phyloP scores from a whole-genome alignment of 2,888 invertebrate genomes.

The Ectemnius cavifrons region DNA sequence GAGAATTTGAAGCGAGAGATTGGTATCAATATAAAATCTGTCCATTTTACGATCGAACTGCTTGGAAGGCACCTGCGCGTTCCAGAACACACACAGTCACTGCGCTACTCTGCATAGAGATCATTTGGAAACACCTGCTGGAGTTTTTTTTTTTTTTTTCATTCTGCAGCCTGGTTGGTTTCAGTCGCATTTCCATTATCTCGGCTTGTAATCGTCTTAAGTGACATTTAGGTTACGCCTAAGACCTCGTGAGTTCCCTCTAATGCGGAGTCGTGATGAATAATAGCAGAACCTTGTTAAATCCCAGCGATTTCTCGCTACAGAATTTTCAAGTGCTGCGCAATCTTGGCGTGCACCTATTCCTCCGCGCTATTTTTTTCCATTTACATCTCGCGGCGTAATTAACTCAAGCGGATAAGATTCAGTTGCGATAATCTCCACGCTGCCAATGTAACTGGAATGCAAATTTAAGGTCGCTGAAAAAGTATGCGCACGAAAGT shows the following conservation, averaged over 20 bases:
- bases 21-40: constrained; percentile 42
- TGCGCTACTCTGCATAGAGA: constrained; percentile 20
- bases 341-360: background rate
- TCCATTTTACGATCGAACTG: constrained; percentile 46
- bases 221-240: constrained; percentile 6
- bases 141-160: background rate
- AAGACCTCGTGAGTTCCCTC: background rate
- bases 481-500: background rate
- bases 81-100: constrained; percentile 23
- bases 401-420: constrained; percentile 1
- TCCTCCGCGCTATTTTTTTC: background rate
- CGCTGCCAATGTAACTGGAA: background rate
- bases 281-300: background rate
- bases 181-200: background rate
- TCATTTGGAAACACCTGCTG: constrained; percentile 53
- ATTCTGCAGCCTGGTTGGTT: background rate
- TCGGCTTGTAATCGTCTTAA: background rate
- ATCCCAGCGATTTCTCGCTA: background rate
- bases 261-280: background rate
- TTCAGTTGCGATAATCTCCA: background rate
- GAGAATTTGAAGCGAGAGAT: constrained; percentile 8
- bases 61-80: constrained; percentile 43
- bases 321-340: background rate
- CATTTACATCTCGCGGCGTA: background rate
- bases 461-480: background rate